phyloP scores from a whole-genome alignment of 2,797 vertebrate species.

The Phrynocephalus forsythii region DNA sequence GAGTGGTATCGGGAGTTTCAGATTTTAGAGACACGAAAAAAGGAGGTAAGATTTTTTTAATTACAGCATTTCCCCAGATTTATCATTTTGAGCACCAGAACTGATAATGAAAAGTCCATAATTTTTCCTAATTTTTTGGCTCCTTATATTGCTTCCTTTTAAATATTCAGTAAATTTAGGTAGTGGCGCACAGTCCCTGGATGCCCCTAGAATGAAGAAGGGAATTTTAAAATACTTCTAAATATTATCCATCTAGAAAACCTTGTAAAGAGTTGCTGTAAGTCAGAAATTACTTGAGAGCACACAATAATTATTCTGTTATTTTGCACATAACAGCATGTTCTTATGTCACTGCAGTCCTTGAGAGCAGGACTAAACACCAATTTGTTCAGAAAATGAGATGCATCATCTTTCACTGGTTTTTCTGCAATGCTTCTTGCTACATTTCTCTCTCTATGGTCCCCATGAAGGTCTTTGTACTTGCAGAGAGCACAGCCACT shows the following conservation, averaged over 20 bases:
- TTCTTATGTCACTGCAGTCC: background rate
- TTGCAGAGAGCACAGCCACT: background rate
- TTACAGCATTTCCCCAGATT: background rate
- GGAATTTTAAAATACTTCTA: too few relatives aligned
- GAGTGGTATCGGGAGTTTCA: slow-evolving; percentile 89
- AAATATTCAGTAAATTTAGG: background rate
- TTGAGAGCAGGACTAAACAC: background rate
- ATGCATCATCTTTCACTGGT: background rate
- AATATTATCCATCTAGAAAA: too few relatives aligned
- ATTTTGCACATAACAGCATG: background rate
- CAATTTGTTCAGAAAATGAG: background rate
- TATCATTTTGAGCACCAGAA: background rate
- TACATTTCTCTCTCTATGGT: background rate
- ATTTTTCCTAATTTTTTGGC: background rate
- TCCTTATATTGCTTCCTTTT: background rate
- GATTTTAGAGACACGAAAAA: slow-evolving; percentile 86
- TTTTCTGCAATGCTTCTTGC: background rate
- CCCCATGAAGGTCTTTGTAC: background rate
- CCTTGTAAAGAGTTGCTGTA: too few relatives aligned
- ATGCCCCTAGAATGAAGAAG: too few relatives aligned
- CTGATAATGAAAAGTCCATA: background rate
- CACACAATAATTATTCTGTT: background rate
- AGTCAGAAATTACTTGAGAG: too few relatives aligned
- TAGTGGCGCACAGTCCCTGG: background rate
- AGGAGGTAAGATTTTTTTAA: slow-evolving; percentile 81